Percentiles rank a stretch among this genome's conserved stretches.
These are phyloP conservation scores for Platysternon megacephalum DNA, from an alignment of 2,113 vertebrate species.

Conservation along the genomic window DNA sequence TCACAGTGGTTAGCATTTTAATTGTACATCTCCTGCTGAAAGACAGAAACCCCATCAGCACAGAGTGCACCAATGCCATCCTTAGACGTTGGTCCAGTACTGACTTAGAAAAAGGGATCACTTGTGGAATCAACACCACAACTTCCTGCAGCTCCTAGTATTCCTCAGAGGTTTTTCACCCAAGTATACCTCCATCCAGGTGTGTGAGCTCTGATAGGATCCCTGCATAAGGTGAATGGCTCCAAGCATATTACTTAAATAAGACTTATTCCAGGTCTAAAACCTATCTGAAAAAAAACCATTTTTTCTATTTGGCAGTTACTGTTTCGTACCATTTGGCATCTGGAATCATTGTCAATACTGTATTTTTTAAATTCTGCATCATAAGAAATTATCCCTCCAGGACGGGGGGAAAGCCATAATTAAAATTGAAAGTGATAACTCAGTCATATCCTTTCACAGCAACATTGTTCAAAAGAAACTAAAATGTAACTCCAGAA, in stretches of 20 bases:
- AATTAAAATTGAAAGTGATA: not conserved
- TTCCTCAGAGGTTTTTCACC: not conserved
- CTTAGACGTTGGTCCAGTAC: not conserved
- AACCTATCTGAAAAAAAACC: not conserved
- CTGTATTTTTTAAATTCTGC: constrained; percentile 20
- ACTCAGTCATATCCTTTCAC: not conserved
- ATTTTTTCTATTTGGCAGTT: not conserved
- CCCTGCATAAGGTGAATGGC: constrained; percentile 12
- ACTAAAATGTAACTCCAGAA: not conserved
- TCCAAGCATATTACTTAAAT: not conserved
- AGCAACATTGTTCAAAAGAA: not conserved
- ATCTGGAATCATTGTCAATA: constrained; percentile 1
- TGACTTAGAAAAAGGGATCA: not conserved
- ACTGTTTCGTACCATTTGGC: not conserved
- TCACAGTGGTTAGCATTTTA: not conserved
- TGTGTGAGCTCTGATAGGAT: not conserved
- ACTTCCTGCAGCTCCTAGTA: not conserved
- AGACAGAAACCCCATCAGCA: not conserved
- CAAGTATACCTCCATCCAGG: not conserved
- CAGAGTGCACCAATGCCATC: not conserved
- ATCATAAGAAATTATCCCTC: not conserved
- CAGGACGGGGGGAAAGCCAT: not conserved
- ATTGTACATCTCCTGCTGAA: not conserved
- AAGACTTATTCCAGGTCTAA: not conserved
- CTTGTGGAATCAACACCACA: too few relatives aligned